Conservation (phyloP, 2,888 invertebrate genomes). For the Coecobrya sp. region DNA sequence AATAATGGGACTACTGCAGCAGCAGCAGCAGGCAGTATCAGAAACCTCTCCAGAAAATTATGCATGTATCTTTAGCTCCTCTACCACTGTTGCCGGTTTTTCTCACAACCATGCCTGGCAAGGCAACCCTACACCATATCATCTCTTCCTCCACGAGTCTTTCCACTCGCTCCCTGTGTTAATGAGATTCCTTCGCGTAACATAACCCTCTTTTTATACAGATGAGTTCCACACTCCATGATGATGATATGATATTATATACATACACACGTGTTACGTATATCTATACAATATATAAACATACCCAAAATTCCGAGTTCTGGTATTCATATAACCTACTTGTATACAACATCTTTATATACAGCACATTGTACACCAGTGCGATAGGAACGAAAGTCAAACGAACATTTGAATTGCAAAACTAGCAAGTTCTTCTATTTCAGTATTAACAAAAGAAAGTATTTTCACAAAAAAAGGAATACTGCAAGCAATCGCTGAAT, state of each 20-base stretch:
- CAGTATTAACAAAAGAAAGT: slow-evolving; percentile 21
- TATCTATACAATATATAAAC: background rate
- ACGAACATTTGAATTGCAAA: slow-evolving; percentile 69
- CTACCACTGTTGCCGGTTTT: background rate
- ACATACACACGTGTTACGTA: background rate
- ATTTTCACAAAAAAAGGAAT: slow-evolving; percentile 14
- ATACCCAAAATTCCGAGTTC: background rate
- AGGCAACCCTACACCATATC: background rate
- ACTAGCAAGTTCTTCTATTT: slow-evolving; percentile 51
- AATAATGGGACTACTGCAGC: background rate
- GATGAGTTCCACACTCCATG: slow-evolving; percentile 14
- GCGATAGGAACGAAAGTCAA: background rate
- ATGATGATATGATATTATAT: background rate
- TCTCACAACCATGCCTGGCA: background rate
- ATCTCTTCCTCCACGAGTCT: background rate
- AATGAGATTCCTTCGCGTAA: slow-evolving; percentile 71
- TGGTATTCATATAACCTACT: background rate
- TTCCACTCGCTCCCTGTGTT: slow-evolving; percentile 32
- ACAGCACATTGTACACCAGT: background rate
- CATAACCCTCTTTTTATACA: slow-evolving; percentile 44
- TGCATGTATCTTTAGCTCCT: background rate
- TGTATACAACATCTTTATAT: background rate
- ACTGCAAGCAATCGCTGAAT: slow-evolving; percentile 9
- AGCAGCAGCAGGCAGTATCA: background rate
- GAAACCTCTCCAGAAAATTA: slow-evolving; percentile 15